These are phyloP conservation scores for Metacarcinus magister DNA, from an alignment of 2,888 invertebrate genomes.

Conservation along the genomic window DNA sequence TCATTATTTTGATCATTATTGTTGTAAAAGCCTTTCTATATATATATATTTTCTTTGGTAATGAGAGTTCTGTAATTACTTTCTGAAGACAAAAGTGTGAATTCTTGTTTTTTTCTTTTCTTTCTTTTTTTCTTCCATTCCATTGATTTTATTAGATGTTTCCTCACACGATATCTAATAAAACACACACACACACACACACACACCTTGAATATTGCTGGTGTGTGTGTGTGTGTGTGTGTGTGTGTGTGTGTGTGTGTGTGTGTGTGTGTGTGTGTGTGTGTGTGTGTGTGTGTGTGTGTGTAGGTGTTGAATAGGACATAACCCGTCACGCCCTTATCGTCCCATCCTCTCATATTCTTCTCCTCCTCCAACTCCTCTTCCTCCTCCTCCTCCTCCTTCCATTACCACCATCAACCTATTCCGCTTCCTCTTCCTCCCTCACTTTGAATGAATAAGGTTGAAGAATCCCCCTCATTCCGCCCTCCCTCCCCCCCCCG, in stretches of 20 bases:
- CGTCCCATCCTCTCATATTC: neutral
- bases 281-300: constrained; percentile 26
- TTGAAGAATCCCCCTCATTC: neutral
- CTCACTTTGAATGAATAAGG: neutral
- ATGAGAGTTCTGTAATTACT: no score
- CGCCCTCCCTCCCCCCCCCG: neutral
- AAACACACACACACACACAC: constrained; percentile 26
- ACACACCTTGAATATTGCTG: no score
- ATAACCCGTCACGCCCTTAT: neutral
- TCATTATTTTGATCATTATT: no score
- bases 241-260: constrained; percentile 26
- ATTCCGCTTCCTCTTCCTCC: neutral
- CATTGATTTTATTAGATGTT: neutral
- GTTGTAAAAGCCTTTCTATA: no score
- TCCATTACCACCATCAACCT: neutral
- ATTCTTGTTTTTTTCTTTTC: neutral
- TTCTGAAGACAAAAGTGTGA: no score
- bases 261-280: constrained; percentile 26
- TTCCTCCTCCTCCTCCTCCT: neutral
- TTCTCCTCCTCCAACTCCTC: neutral
- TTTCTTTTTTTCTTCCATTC: neutral
- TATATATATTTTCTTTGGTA: no score
- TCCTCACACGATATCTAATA: neutral
- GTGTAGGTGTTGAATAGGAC: neutral
- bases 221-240: neutral